phyloP scores from a whole-genome alignment of 2,113 vertebrate genomes.

The Tychaedon coryphoeus region DNA sequence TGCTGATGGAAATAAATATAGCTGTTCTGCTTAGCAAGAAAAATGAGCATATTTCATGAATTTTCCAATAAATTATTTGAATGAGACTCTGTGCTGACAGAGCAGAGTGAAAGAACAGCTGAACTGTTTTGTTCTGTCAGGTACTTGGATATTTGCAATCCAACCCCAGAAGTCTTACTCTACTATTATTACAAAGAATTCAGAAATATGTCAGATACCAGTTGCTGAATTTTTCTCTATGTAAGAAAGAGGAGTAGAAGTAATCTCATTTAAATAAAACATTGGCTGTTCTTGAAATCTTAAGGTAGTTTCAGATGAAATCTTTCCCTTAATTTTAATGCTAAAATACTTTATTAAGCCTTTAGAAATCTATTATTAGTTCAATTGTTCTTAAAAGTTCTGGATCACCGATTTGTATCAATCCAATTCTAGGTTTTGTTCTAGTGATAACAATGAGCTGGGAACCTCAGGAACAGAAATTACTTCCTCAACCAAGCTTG shows the following conservation, averaged over 20 bases:
- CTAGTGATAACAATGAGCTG: background rate
- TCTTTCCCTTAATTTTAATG: background rate
- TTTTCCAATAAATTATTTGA: background rate
- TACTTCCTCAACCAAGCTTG: background rate
- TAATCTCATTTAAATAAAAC: background rate
- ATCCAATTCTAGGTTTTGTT: background rate
- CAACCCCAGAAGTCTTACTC: background rate
- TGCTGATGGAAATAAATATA: background rate
- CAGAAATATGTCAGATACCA: background rate
- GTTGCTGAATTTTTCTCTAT: rapidly evolving
- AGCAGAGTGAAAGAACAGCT: background rate
- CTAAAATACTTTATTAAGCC: background rate
- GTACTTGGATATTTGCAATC: background rate
- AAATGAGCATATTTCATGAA: background rate
- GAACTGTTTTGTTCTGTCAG: background rate
- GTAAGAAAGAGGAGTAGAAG: background rate
- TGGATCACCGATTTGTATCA: background rate
- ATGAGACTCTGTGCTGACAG: background rate
- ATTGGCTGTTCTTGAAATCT: background rate
- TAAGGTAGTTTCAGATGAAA: background rate
- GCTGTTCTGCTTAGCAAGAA: background rate
- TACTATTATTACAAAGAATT: background rate
- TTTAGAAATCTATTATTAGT: background rate
- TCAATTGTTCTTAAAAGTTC: background rate
- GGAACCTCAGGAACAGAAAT: background rate